phyloP scores from a whole-genome alignment of 2,797 vertebrate genomes.

The Liasis olivaceus region DNA sequence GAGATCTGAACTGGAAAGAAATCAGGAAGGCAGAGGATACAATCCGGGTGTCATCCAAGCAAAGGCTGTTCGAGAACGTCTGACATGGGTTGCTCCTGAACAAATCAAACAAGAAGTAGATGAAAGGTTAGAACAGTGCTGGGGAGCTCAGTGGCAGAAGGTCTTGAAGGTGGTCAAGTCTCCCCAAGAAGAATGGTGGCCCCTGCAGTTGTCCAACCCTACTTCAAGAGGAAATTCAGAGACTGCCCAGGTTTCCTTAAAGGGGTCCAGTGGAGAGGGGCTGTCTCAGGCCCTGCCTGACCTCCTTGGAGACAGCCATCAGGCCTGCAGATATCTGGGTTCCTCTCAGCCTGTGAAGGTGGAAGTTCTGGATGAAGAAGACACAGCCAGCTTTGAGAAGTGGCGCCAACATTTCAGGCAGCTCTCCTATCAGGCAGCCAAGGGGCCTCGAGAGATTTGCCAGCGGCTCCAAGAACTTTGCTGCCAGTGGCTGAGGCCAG shows the following conservation, averaged over 20 bases:
- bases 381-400: background rate
- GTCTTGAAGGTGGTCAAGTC: background rate
- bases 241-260: background rate
- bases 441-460: too few species aligned
- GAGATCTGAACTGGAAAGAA: background rate
- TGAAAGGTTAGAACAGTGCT: background rate
- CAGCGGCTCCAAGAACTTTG: too few species aligned
- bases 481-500: too few species aligned
- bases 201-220: background rate
- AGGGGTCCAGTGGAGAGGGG: background rate
- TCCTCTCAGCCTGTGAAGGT: background rate
- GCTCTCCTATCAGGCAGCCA: too few species aligned
- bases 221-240: background rate
- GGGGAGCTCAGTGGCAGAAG: background rate
- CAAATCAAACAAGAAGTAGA: background rate
- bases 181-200: background rate
- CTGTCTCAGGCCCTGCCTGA: background rate
- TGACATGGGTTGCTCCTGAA: background rate
- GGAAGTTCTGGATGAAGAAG: background rate
- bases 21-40: background rate
- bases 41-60: background rate
- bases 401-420: too few species aligned
- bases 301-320: background rate
- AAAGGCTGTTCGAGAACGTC: background rate
- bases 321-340: background rate